Percentiles rank a stretch among this genome's conserved stretches.
phyloP scores from a whole-genome alignment of 1,140 invertebrate genomes.

The Arctopsyche grandis region DNA sequence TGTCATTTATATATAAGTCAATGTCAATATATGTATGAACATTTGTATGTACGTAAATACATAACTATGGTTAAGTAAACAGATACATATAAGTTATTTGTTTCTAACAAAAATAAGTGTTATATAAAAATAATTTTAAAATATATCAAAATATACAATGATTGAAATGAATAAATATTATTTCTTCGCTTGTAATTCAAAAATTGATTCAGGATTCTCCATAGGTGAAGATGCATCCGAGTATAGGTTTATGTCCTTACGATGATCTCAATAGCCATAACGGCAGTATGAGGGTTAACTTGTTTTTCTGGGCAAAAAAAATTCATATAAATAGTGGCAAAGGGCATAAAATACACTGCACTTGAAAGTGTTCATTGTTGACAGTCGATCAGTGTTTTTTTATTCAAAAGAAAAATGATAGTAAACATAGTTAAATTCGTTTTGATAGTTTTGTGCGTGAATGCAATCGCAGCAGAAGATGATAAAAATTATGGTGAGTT shows the following conservation, averaged over 20 bases:
- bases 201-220: background rate
- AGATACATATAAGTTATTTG: no score
- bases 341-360: background rate
- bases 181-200: no score
- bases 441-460: background rate
- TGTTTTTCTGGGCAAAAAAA: background rate
- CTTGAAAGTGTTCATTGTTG: background rate
- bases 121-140: no score
- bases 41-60: no score
- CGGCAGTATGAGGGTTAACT: constrained; percentile 19
- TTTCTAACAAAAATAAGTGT: no score
- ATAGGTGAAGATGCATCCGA: background rate
- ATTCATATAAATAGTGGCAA: constrained; percentile 12
- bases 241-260: constrained; percentile 26
- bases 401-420: constrained; percentile 1
- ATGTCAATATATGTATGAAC: constrained; percentile 5
- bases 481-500: constrained; percentile 2
- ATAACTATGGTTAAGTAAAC: no score
- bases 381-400: background rate
- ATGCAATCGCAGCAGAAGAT: background rate
- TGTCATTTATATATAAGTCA: constrained; percentile 10
- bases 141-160: no score
- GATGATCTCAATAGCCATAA: constrained; percentile 22
- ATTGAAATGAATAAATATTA: no score
- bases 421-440: constrained; percentile 19